A percentile compares a stretch with the other conserved stretches of the same genome.
These are phyloP conservation scores for Microplitis demolitor DNA, from an alignment of 1,140 invertebrate species.

Conservation along the genomic window DNA sequence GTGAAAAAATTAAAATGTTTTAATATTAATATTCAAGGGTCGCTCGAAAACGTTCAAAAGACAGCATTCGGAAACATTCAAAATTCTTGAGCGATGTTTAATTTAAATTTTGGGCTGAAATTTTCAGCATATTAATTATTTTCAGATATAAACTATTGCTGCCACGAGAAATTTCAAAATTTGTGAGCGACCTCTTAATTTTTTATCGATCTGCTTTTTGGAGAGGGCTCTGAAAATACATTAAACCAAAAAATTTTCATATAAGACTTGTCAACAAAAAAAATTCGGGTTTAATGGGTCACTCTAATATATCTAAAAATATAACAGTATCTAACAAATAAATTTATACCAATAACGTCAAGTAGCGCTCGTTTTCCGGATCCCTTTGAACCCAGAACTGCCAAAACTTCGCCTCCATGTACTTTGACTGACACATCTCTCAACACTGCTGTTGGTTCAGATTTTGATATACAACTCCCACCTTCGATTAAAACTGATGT, in stretches of 20 bases:
- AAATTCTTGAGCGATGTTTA: background rate
- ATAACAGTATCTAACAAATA: background rate
- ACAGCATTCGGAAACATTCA: background rate
- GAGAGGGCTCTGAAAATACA: no score
- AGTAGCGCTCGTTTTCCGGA: slow-evolving; percentile 89
- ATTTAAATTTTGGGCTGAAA: no score
- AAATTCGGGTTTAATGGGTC: background rate
- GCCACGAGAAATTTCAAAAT: background rate
- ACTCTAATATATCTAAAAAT: background rate
- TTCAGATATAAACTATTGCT: no score
- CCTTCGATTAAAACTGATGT: slow-evolving; percentile 49
- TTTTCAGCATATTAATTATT: no score
- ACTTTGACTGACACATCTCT: slow-evolving; percentile 91
- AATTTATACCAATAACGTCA: slow-evolving; percentile 74
- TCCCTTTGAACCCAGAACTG: slow-evolving; percentile 91
- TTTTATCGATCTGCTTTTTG: no score
- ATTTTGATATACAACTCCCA: slow-evolving; percentile 48
- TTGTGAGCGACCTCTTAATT: no score
- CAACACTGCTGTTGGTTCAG: slow-evolving; percentile 68
- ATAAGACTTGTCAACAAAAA: background rate
- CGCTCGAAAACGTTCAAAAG: background rate
- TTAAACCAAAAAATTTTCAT: no score
- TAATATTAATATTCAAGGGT: background rate
- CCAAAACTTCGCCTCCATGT: slow-evolving; percentile 88
- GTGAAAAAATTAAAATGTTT: no score